Evolutionary conservation across 2,797 vertebrate genomes (phyloP), one percentile per base, ranked within the genome.

Genomic region (Muraenolepis orangiensis): DNA sequence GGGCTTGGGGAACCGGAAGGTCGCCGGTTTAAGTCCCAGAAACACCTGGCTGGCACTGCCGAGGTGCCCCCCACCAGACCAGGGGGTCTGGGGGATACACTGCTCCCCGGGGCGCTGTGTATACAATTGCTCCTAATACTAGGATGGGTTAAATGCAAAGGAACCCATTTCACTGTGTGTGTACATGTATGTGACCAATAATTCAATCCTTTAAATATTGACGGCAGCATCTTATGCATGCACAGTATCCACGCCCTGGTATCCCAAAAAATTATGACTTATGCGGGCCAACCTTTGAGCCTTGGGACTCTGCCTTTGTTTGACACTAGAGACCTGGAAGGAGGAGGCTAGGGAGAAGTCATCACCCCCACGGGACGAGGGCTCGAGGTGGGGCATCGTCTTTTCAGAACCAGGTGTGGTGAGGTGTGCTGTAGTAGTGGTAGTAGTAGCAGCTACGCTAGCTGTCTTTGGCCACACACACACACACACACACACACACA

Each of bases 331-430:
- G 36, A 38, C 36, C 36, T 38, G 36, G 36, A 38, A 38, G 36
- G 36, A 38, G 6, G 11, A 38, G 36, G 36, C 36, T 38, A 6
- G 6, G 36, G 36, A 38, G 36, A 12, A 38, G 36, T 38, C 51
- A 57, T 57, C 51, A 23, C 51, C 20, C 51, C 51, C 51, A 8
- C 20, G 20, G 20, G 51, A 57, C 20, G 20, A 57, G 20, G n/a
- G 51, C 51, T 23, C n/a, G 11, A n/a, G 51, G 51, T 23, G 20
- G 20, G 51, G 20, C 51, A 76, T 72, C 29, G 74, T 73, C 67
- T 90, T 89, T 91, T 90, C 74, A 72, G 80, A 92, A 90, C 90
- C 93, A 93, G 89, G 90, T 92, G 92, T 69, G 23, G 80, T 75
- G 85, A 80, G 85, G 85, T 86, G 78, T 75, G 73, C 4, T 46